Evolutionary conservation across 1,140 invertebrate species (phyloP).

Genomic region (Dufourea novaeangliae): DNA sequence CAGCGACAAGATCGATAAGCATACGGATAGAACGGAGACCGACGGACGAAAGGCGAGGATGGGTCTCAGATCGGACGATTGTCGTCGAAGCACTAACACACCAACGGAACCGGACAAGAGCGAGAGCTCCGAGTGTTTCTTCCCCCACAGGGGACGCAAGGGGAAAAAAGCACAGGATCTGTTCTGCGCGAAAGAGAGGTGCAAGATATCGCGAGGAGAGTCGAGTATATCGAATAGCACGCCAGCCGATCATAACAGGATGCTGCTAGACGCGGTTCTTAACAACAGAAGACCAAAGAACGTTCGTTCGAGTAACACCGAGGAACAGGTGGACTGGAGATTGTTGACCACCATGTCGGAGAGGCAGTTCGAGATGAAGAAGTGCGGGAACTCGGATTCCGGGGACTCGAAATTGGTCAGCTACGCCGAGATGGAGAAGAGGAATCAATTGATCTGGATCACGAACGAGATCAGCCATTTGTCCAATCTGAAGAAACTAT

Average conservation of each 20-base stretch:
- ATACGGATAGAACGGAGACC: conserved; percentile 76
- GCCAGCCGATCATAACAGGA: conserved; percentile 68
- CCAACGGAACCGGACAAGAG: conserved; percentile 72
- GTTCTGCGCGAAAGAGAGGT: conserved; percentile 68
- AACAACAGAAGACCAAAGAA: conserved; percentile 52
- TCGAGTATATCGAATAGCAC: conserved; percentile 68
- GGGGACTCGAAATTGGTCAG: conserved; percentile 74
- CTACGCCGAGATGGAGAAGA: conserved; percentile 80
- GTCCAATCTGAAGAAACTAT: conserved; percentile 79
- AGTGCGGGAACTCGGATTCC: conserved; percentile 70
- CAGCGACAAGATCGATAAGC: conserved; percentile 76
- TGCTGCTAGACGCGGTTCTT: conserved; percentile 65
- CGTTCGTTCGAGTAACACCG: conserved; percentile 61
- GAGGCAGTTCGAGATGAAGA: conserved; percentile 69
- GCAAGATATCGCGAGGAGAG: conserved; percentile 58
- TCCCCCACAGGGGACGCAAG: conserved; percentile 71
- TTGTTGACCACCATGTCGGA: conserved; percentile 73
- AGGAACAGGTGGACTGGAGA: conserved; percentile 71
- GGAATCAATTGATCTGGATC: conserved; percentile 82
- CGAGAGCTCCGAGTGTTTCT: conserved; percentile 79
- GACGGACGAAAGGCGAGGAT: conserved; percentile 78
- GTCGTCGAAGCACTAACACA: conserved; percentile 62
- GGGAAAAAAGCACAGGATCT: conserved; percentile 66
- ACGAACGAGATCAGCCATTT: conserved; percentile 82
- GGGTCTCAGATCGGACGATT: conserved; percentile 75